Evolutionary conservation across 2,888 invertebrate genomes (phyloP), one percentile per base, ranked within the genome.

Genomic region (Dryocosmus kuriphilus): DNA sequence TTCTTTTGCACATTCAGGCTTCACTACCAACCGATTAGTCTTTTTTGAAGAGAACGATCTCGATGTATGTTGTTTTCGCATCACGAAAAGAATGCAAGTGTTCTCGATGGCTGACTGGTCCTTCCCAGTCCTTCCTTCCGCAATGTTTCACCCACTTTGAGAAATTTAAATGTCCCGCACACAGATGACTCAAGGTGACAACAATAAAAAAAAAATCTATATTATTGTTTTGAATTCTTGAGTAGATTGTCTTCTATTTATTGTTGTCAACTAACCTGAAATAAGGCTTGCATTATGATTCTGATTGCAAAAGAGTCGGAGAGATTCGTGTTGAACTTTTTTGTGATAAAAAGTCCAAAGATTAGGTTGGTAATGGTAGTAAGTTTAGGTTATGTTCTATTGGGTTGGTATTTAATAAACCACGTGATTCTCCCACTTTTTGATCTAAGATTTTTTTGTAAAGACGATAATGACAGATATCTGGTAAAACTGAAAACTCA

Each of bases 371-470:
- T 6, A 57, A 57, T 4, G 19, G 30, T 27, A 67, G 27, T 27
- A 2, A 67, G 24, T 8, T 22, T 46, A 67, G 67, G 51, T 71
- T 71, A 46, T 41, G 27, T 46, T 46, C 4, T 8, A 1, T 51
- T 27, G n/a, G 46, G 19, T 32, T 67, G 38, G 67, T 46, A 41
- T 14, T 14, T 24, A 46, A 65, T n/a, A n/a, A 24, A 71, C 71
- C 71, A 71, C 71, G 71, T 71, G 71, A 71, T 51, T 46, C 51
- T 71, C 67, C 67, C 38, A 19, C 67, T 65, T 30, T 3, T 19
- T 9, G 11, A 8, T 19, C 22, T 14, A 41, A 41, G 41, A 41
- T 41, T n/a, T n/a, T n/a, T n/a, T n/a, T n/a, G n/a, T n/a, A n/a
- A n/a, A n/a, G n/a, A n/a, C n/a, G n/a, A n/a, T n/a, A n/a, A n/a